Base-by-base conservation (phyloP, 2,113 vertebrate species). In the Microtus montanus region DNA sequence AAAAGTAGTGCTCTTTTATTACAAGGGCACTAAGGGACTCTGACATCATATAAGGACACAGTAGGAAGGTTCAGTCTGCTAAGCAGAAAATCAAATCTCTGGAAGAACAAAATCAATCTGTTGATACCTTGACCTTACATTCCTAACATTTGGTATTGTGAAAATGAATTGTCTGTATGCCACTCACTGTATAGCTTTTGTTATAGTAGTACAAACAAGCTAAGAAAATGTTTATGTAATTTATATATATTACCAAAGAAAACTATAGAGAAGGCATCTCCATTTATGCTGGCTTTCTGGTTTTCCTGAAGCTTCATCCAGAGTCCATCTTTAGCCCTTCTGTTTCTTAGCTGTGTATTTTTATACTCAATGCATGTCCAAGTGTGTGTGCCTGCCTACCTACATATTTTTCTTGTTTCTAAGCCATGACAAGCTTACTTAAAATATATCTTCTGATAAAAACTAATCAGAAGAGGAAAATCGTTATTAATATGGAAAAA, bases 221-320 rank as follows among this genome's bases (percentile, higher is more conserved):
- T 58, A 87, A 17, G 44, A 68, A 15, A 49, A 87, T 91, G 22
- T 75, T 93, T 58, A 30, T 44, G 13, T 22, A 41, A 87, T 79
- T 95, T 93, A 63, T 63, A 92, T 78, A 61, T 26, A 92, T 77
- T 85, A 30, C 77, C 58, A 90, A 85, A 96, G 24, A 44, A 70
- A 58, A 70, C 61, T 41, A 71, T 33, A 49, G 41, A 70, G 87
- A 71, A 14, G 6, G 84, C 58, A 2, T 83, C 17, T 80, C 20
- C 15, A 12, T 91, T 73, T 75, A 58, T 24, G 35, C 1, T n/a
- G 79, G 24, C 54, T 89, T 88, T 91, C 6, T 86, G 38, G 38
- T 35, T 28, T 28, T 95, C 26, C 30, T 44, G 1, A 58, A 15
- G 6, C 49, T 19, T 61, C 64, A 20, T 74, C 6, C 15, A 54